Evolutionary conservation across 1,140 invertebrate species (phyloP), one percentile per base, ranked within the genome.

Genomic region (Pissodes strobi): DNA sequence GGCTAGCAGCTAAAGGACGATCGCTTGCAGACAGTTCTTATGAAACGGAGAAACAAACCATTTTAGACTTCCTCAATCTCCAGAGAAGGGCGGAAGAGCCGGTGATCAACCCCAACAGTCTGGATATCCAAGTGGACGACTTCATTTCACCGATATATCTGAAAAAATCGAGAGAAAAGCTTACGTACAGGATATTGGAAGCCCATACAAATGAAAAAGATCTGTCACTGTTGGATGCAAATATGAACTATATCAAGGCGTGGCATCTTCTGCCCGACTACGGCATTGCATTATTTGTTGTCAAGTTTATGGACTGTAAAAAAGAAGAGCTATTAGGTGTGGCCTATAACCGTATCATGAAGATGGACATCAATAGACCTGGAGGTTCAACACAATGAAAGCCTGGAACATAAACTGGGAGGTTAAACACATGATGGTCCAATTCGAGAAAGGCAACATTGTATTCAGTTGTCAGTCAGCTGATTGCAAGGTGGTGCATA

Each of bases 361-460:
- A 93, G 61, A 95, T 99, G 87, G 96, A 99, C 70, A 83, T 94
- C 0, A 87, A 86, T 70, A 98, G 79, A 98, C 97, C 0, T 99
- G 97, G 96, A 85, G 96, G 69, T 99, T 93, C 78, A 95, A 92
- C 71, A 94, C 90, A 2, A 96, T 99, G 90, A 97, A 98, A 88
- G 93, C 95, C 8, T 99, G 97, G 97, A 97, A 98, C 78, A 95
- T 99, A 0, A 99, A 99, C 78, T 99, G 97, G 97, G 95, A 99
- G 79, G 93, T 96, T 1, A 94, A 96, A 76, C 92, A 97, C 76
- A 95, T 99, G 88, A 96, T 96, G 89, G 91, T 99, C 1, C 95
- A 99, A 78, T 97, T 98, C 74, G 95, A 99, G 73, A 93, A 98
- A 60, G 94, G 91, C 69, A 94, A 93, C 72, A 90, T 98, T 9